Evolutionary conservation across 2,113 vertebrate genomes (phyloP).

Genomic region (Kobus ellipsiprymnus): DNA sequence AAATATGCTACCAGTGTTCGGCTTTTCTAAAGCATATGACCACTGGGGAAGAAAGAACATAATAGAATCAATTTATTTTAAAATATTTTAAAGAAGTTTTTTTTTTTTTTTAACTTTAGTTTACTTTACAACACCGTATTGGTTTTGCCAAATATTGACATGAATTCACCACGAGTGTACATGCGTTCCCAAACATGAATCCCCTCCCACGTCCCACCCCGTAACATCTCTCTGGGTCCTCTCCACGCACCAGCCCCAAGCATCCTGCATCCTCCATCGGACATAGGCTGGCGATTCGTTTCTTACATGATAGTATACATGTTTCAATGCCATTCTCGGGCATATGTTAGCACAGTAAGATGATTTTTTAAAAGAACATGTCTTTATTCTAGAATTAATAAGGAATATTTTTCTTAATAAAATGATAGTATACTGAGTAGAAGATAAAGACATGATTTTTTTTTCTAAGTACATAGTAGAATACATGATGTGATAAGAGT

Average conservation of each 20-base stretch:
- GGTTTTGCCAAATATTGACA: too few relatives aligned
- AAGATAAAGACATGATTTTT: neutral
- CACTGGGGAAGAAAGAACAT: constrained; percentile 80
- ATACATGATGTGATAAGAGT: neutral
- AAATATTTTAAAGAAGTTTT: neutral
- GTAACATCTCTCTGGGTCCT: too few relatives aligned
- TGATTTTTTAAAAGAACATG: neutral
- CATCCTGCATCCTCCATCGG: too few relatives aligned
- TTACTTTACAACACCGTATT: too few relatives aligned
- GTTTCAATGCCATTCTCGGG: too few relatives aligned
- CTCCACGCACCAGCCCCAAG: too few relatives aligned
- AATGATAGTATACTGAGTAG: neutral
- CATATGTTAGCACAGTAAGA: neutral
- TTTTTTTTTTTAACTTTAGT: too few relatives aligned
- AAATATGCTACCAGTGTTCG: constrained; percentile 93
- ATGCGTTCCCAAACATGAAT: too few relatives aligned
- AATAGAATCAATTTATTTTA: neutral
- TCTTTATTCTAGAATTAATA: constrained; percentile 14
- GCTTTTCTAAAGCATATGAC: constrained; percentile 97
- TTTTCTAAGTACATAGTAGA: neutral
- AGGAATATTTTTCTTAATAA: constrained; percentile 6
- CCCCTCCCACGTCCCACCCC: too few relatives aligned
- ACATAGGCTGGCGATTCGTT: too few relatives aligned
- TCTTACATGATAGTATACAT: too few relatives aligned
- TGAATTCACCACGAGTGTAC: too few relatives aligned